phyloP scores from a whole-genome alignment of 1,140 invertebrate genomes.

The Globodera rostochiensis region DNA sequence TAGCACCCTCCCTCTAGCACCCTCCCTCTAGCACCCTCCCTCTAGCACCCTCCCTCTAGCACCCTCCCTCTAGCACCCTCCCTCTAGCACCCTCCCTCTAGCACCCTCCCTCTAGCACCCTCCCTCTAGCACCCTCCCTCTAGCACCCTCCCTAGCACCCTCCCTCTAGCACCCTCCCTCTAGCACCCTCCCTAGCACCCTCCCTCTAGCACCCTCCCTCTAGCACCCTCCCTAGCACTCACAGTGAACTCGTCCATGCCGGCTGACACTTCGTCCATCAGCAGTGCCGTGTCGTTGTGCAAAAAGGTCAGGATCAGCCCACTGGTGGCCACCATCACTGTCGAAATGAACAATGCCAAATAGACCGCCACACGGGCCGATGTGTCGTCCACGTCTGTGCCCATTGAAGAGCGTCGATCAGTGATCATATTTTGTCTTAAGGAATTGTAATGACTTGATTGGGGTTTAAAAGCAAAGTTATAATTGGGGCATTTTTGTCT shows the following conservation, averaged over 20 bases:
- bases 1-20: too few relatives aligned
- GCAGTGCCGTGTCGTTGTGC: conserved; percentile 13
- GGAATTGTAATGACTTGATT: not conserved
- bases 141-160: too few relatives aligned
- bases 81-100: too few relatives aligned
- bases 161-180: too few relatives aligned
- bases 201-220: not conserved
- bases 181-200: too few relatives aligned
- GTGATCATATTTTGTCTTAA: not conserved
- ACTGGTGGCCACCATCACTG: conserved; percentile 1
- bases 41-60: not conserved
- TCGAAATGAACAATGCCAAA: conserved; percentile 15
- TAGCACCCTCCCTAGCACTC: not conserved
- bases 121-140: too few relatives aligned
- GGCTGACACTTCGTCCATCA: conserved; percentile 11
- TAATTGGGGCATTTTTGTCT: too few relatives aligned
- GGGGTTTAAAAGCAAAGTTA: too few relatives aligned
- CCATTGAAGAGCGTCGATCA: not conserved
- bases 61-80: too few relatives aligned
- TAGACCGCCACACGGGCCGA: conserved; percentile 7
- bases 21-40: not conserved
- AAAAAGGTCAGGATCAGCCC: conserved; percentile 12
- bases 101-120: too few relatives aligned
- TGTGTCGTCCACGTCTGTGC: not conserved
- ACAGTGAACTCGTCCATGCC: conserved; percentile 17